A percentile compares a stretch with the other conserved stretches of the same genome.
phyloP scores from a whole-genome alignment of 2,888 invertebrate genomes.

The Anoncus sp. region DNA sequence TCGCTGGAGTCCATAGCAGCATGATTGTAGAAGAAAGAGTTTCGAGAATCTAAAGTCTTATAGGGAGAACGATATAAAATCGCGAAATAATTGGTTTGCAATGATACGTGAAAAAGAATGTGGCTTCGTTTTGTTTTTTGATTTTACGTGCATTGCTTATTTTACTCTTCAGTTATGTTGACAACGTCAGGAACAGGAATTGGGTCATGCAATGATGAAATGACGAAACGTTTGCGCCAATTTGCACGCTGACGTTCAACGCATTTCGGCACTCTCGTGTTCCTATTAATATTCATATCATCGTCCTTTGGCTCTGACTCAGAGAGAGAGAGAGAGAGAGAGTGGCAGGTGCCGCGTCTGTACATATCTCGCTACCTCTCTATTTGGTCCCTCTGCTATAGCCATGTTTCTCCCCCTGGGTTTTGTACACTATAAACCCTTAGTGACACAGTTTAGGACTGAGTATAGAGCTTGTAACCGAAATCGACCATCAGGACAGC shows the following conservation, averaged over 20 bases:
- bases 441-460: neutral
- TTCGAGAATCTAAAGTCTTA: conserved; percentile 31
- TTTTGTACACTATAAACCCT: conserved; percentile 21
- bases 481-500: conserved; percentile 12
- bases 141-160: neutral
- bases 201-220: conserved; percentile 27
- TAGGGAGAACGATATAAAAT: conserved; percentile 8
- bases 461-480: conserved; percentile 18
- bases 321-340: conserved; percentile 43
- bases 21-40: conserved; percentile 31
- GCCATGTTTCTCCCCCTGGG: conserved; percentile 31
- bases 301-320: conserved; percentile 69
- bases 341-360: conserved; percentile 47
- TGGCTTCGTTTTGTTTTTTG: neutral
- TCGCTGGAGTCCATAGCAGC: conserved; percentile 14
- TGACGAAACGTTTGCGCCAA: conserved; percentile 71
- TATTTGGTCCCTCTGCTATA: conserved; percentile 35
- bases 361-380: conserved; percentile 29
- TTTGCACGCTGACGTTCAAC: conserved; percentile 73
- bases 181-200: conserved; percentile 17
- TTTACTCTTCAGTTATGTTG: neutral
- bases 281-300: conserved; percentile 79
- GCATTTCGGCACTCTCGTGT: conserved; percentile 77
- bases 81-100: neutral
- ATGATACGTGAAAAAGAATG: neutral